A percentile compares a stretch with the other conserved stretches of the same genome.
Conservation (phyloP, 2,113 vertebrate genomes). For the Barnardius zonarius region DNA sequence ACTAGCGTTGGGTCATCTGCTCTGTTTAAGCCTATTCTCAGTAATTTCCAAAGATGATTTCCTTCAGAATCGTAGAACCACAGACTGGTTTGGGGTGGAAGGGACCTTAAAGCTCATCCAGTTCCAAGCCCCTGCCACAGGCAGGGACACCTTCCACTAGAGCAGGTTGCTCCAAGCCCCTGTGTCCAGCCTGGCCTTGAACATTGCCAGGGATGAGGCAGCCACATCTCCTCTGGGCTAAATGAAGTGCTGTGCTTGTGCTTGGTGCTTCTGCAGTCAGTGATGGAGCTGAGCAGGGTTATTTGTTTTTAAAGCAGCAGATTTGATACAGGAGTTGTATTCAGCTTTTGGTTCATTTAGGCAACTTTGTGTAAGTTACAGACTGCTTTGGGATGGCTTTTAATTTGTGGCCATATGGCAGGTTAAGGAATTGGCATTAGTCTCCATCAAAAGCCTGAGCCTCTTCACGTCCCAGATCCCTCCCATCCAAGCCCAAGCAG, state of each 20-base stretch:
- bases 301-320: background rate
- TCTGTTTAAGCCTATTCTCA: background rate
- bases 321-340: background rate
- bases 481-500: background rate
- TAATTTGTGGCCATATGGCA: background rate
- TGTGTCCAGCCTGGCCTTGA: background rate
- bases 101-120: background rate
- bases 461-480: background rate
- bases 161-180: background rate
- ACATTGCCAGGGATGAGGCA: background rate
- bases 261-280: background rate
- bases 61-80: background rate
- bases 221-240: background rate
- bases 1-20: accelerated
- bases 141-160: background rate
- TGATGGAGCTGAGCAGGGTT: background rate
- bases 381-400: background rate
- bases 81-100: background rate
- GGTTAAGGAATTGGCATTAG: background rate
- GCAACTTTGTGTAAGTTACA: background rate
- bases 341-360: background rate
- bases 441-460: background rate
- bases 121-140: background rate
- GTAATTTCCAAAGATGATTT: background rate
- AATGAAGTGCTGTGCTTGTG: background rate